A percentile compares a stretch with the other conserved stretches of the same genome.
Conservation (phyloP, 2,888 invertebrate species). For the Limnephilus auricula region DNA sequence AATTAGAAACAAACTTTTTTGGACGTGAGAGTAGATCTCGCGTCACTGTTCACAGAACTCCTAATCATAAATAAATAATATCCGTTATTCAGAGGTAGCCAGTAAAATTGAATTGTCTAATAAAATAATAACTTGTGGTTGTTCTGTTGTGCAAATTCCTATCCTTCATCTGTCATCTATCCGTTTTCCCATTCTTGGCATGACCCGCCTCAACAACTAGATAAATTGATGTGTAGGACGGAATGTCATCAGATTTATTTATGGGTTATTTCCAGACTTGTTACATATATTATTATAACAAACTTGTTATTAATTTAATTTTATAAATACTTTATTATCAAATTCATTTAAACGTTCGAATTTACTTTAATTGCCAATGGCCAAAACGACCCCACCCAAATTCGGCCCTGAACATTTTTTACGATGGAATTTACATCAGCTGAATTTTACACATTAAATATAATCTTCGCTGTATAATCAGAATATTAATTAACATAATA, state of each 20-base stretch:
- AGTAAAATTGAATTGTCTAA: too few relatives aligned
- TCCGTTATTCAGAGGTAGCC: too few relatives aligned
- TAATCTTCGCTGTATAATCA: background rate
- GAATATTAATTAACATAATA: background rate
- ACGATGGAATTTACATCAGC: background rate
- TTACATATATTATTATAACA: background rate
- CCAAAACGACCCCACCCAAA: background rate
- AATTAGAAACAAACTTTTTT: too few relatives aligned
- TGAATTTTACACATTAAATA: background rate
- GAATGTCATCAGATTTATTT: background rate
- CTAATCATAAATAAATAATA: too few relatives aligned
- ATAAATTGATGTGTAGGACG: background rate
- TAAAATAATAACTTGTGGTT: too few relatives aligned
- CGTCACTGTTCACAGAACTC: too few relatives aligned
- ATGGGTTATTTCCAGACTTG: background rate
- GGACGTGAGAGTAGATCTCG: too few relatives aligned
- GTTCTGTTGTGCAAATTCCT: too few relatives aligned
- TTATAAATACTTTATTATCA: too few relatives aligned
- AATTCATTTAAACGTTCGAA: too few relatives aligned
- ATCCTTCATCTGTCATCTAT: background rate
- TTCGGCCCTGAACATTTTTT: background rate
- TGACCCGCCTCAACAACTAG: background rate
- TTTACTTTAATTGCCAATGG: too few relatives aligned
- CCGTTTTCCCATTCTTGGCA: background rate
- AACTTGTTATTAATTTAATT: too few relatives aligned